These are phyloP conservation scores for Nymphalis polychloros DNA, from an alignment of 2,888 invertebrate species.

Conservation along the genomic window DNA sequence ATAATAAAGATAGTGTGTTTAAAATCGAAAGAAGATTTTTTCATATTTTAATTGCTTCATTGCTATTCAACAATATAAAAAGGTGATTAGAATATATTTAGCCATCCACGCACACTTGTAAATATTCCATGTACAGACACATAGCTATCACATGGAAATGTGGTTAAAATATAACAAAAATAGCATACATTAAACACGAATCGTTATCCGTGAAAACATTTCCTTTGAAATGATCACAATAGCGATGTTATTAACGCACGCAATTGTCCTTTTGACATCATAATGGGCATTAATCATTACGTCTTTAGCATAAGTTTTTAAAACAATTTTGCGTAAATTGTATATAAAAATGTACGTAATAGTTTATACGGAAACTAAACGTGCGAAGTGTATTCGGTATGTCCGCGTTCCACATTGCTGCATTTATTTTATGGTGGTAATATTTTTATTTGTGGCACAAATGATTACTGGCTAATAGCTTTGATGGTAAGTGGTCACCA, in stretches of 20 bases:
- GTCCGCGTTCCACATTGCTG: neutral
- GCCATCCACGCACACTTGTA: too few species aligned
- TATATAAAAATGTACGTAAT: neutral
- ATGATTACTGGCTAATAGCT: too few species aligned
- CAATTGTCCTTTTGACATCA: neutral
- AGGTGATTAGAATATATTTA: too few species aligned
- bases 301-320: neutral
- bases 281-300: neutral
- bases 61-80: too few species aligned
- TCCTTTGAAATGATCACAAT: neutral
- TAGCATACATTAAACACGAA: neutral
- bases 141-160: too few species aligned
- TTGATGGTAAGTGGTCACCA: too few species aligned
- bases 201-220: neutral
- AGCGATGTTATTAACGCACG: neutral
- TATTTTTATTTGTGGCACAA: neutral
- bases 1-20: too few species aligned
- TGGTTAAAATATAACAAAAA: too few species aligned
- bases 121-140: too few species aligned
- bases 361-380: neutral
- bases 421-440: neutral
- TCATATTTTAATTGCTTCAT: too few species aligned
- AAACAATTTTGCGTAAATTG: neutral
- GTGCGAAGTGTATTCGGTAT: neutral
- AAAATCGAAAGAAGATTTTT: too few species aligned